Evolutionary conservation across 2,888 invertebrate genomes (phyloP), one percentile per base, ranked within the genome.

Genomic region (Calameuta pallipes): DNA sequence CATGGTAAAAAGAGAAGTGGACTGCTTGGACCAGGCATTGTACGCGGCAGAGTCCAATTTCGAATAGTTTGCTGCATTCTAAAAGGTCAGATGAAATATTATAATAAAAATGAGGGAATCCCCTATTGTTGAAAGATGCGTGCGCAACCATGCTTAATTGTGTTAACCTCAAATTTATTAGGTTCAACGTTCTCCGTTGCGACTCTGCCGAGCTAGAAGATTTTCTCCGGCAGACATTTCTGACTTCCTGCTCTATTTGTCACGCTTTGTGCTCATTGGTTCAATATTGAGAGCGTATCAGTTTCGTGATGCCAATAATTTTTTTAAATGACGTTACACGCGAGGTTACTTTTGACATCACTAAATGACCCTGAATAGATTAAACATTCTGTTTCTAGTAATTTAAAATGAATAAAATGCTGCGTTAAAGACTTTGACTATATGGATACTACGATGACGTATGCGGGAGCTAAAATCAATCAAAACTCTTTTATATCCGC

Each of bases 1-100:
- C 76, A 88, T 87, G 84, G 86, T 88, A 30, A 88, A 88, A 81
- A 84, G 87, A 80, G 89, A 90, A 81, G 87, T 88, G 23, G 86
- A 85, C 68, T 85, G 84, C 80, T 84, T 89, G 70, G 87, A 87
- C 34, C 83, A 86, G 69, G 84, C 82, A 12, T 76, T 87, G 33
- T 80, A 80, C 81, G 74, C 81, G 80, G n/a, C 68, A 78, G 80
- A 75, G 76, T 75, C 13, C 80, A 81, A 69, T 74, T 76, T 56
- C 56, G 56, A 56, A 56, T 6, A 56, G 23, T 56, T 23, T 2
- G 9, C 56, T 56, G 56, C 56, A 23, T 56, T 56, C 23, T 56
- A 9, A 9, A 56, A 56, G 56, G 23, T 56, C 9, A 9, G 23
- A 23, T 56, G 23, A 6, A 37, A 15, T 37, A 37, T 41, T 41